These are phyloP conservation scores for Cosmia trapezina DNA, from an alignment of 2,888 invertebrate species.

Conservation along the genomic window DNA sequence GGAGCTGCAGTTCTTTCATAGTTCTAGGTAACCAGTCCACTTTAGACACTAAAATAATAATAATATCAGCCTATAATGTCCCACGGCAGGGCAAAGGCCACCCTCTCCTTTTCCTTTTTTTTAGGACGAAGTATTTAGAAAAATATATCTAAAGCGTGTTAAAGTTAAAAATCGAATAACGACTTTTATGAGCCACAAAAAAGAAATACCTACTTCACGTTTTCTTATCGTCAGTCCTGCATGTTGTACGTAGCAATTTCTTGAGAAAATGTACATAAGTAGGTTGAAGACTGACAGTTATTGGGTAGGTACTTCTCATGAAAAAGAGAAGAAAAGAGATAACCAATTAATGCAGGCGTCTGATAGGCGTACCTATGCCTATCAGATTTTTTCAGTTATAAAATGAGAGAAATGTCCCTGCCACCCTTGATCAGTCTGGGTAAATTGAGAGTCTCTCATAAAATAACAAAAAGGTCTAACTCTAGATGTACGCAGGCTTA, in stretches of 20 bases:
- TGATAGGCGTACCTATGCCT: too few relatives aligned
- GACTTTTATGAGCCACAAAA: background rate
- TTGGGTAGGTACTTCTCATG: background rate
- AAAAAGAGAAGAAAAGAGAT: background rate
- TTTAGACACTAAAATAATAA: too few relatives aligned
- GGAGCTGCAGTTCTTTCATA: too few relatives aligned
- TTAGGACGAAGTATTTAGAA: too few relatives aligned
- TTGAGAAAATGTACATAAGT: background rate
- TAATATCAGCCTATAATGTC: too few relatives aligned
- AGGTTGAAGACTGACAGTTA: too few relatives aligned
- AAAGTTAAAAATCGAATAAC: background rate
- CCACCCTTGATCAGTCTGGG: background rate
- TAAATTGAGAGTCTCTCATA: background rate
- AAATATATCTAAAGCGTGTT: too few relatives aligned
- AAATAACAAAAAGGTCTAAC: slow-evolving; percentile 31
- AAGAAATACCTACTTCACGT: background rate
- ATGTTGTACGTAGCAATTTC: too few relatives aligned
- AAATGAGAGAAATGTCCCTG: background rate
- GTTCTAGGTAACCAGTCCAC: too few relatives aligned
- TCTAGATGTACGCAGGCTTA: slow-evolving; percentile 27
- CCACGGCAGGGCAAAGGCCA: too few relatives aligned
- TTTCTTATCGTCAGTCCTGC: background rate
- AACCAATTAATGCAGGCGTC: too few relatives aligned
- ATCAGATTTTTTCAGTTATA: background rate
- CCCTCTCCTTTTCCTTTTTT: too few relatives aligned